Conservation (phyloP, 2,888 invertebrate genomes). For the Anoplius nigerrimus region DNA sequence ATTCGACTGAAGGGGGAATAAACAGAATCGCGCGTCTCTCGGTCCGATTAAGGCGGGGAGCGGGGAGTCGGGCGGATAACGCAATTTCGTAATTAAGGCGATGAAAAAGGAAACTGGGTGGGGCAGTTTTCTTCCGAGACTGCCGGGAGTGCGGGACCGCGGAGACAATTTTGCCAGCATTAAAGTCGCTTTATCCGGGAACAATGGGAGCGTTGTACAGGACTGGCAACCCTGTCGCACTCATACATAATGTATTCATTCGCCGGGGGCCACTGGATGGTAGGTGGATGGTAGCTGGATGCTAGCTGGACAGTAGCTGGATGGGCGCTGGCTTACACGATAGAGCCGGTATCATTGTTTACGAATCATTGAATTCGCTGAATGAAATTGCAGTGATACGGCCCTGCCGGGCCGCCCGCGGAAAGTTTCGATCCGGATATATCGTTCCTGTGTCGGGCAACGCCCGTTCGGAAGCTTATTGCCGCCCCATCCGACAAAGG, state of each 20-base stretch:
- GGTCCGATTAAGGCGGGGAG: not conserved
- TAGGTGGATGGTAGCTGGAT: too few relatives aligned
- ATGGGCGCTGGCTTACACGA: conserved; percentile 44
- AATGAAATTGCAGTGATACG: conserved; percentile 59
- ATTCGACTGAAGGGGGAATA: too few relatives aligned
- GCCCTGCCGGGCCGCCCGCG: conserved; percentile 15
- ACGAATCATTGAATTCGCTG: conserved; percentile 65
- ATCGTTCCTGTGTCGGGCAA: not conserved
- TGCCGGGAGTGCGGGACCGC: too few relatives aligned
- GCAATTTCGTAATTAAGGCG: not conserved
- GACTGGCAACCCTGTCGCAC: conserved; percentile 37
- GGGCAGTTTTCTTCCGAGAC: not conserved
- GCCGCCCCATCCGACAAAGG: not conserved
- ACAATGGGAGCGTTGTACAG: conserved; percentile 32
- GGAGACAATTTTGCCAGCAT: conserved; percentile 19
- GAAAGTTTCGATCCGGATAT: conserved; percentile 38
- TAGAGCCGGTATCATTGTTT: conserved; percentile 65
- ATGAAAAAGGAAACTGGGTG: not conserved
- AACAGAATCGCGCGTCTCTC: too few relatives aligned
- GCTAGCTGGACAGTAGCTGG: too few relatives aligned
- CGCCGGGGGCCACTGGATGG: conserved; percentile 16
- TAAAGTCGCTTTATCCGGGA: conserved; percentile 38
- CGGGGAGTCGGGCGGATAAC: not conserved
- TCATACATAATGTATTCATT: conserved; percentile 57
- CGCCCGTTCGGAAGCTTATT: not conserved